Evolutionary conservation across 2,113 vertebrate species (phyloP).

Genomic region (Cololabis saira): DNA sequence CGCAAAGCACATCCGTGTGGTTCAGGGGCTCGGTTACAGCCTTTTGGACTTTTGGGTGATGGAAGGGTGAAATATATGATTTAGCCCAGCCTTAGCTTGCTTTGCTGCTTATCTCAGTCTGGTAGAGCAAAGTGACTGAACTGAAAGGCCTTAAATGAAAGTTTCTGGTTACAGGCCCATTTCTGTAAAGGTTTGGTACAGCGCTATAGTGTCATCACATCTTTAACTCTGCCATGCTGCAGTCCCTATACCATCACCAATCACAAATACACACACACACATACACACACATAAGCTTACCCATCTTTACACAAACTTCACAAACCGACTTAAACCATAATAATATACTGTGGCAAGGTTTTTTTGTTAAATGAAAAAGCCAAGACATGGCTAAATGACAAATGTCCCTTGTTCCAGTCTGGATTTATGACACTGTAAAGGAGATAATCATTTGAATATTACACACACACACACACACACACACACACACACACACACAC

Average conservation of each 20-base stretch:
- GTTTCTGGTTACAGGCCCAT: too few species aligned
- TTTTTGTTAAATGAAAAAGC: conserved; percentile 65
- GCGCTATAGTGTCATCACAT: not conserved
- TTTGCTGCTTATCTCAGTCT: too few species aligned
- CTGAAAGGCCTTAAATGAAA: too few species aligned
- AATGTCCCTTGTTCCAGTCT: conserved; percentile 51
- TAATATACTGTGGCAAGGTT: conserved; percentile 49
- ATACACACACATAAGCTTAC: conserved; percentile 9
- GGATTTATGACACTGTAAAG: conserved; percentile 66
- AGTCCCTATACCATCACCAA: not conserved
- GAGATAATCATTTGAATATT: conserved; percentile 65
- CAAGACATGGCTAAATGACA: conserved; percentile 64
- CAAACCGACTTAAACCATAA: conserved; percentile 25
- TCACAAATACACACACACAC: not conserved
- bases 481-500: conserved; percentile 28
- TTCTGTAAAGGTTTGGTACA: too few species aligned
- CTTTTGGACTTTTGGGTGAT: too few species aligned
- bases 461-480: conserved; percentile 30
- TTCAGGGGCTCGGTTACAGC: too few species aligned
- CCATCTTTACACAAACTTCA: conserved; percentile 14
- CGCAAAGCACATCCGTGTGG: too few species aligned
- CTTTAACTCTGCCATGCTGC: conserved; percentile 1
- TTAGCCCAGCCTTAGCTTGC: too few species aligned
- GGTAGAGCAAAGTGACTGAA: too few species aligned
- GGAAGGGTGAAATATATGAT: too few species aligned